phyloP scores from a whole-genome alignment of 2,113 vertebrate genomes.

The Paradoxurus hermaphroditus region DNA sequence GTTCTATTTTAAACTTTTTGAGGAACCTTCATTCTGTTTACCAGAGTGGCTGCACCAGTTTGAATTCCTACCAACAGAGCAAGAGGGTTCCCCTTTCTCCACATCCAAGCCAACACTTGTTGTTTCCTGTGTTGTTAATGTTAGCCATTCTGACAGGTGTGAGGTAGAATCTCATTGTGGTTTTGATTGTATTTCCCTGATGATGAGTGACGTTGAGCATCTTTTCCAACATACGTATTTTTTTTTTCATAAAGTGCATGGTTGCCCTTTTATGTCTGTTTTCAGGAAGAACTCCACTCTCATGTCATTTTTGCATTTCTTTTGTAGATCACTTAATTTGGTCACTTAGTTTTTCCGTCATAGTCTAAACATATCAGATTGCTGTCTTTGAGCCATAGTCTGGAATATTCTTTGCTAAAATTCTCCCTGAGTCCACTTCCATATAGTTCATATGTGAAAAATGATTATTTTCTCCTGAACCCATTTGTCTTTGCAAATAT shows the following conservation, averaged over 20 bases:
- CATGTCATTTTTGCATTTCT: not conserved
- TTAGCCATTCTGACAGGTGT: too few relatives aligned
- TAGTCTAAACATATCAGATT: not conserved
- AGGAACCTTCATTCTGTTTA: too few relatives aligned
- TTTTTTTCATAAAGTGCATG: not conserved
- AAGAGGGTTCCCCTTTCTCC: too few relatives aligned
- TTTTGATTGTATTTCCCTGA: too few relatives aligned
- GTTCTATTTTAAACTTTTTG: too few relatives aligned
- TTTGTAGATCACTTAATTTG: not conserved
- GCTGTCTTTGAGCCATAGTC: not conserved
- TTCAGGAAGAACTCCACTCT: not conserved
- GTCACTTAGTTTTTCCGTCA: not conserved
- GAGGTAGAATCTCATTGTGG: too few relatives aligned
- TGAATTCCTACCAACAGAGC: too few relatives aligned
- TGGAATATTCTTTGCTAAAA: conserved; percentile 19
- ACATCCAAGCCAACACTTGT: too few relatives aligned
- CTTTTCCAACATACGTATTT: too few relatives aligned
- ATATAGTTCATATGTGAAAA: not conserved
- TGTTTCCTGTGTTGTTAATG: too few relatives aligned
- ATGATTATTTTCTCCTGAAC: not conserved
- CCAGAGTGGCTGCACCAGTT: too few relatives aligned
- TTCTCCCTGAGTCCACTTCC: not conserved
- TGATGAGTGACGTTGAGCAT: too few relatives aligned
- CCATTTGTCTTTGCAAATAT: not conserved
- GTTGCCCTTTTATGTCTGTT: not conserved